phyloP scores from a whole-genome alignment of 2,797 vertebrate genomes.

The Pseudochirops cupreus region DNA sequence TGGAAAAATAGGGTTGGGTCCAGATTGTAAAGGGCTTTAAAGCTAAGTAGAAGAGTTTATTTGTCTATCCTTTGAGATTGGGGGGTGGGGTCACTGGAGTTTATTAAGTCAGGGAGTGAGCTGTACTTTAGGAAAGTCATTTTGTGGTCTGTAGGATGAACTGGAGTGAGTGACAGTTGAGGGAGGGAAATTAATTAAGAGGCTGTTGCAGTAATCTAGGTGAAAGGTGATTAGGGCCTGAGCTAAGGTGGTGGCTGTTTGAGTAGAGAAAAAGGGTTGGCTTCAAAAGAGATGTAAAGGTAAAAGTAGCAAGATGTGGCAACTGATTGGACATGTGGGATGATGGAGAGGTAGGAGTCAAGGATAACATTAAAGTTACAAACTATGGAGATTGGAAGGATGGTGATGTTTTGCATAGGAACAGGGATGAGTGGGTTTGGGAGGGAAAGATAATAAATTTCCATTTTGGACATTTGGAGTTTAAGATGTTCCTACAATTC shows the following conservation, averaged over 20 bases:
- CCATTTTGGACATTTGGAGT: background rate
- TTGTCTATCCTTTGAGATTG: background rate
- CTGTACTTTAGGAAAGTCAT: background rate
- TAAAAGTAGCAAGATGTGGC: background rate
- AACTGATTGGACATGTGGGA: background rate
- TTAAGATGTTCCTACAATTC: background rate
- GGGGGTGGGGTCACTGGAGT: background rate
- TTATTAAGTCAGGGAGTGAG: background rate
- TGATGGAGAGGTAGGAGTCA: background rate
- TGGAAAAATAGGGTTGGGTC: background rate
- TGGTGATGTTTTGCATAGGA: background rate
- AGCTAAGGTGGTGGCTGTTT: background rate
- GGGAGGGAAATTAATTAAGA: background rate
- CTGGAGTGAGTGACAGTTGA: background rate
- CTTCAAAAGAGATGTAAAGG: background rate
- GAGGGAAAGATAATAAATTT: background rate
- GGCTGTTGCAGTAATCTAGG: background rate
- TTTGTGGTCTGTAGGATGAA: background rate
- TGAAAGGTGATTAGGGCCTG: background rate
- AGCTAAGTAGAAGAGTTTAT: background rate
- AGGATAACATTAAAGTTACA: background rate
- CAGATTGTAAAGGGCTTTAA: background rate
- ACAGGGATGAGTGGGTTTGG: background rate
- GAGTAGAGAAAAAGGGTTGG: background rate
- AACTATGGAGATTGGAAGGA: background rate